Base-by-base conservation (phyloP, 2,113 vertebrate genomes). In the Halcyon senegalensis region DNA sequence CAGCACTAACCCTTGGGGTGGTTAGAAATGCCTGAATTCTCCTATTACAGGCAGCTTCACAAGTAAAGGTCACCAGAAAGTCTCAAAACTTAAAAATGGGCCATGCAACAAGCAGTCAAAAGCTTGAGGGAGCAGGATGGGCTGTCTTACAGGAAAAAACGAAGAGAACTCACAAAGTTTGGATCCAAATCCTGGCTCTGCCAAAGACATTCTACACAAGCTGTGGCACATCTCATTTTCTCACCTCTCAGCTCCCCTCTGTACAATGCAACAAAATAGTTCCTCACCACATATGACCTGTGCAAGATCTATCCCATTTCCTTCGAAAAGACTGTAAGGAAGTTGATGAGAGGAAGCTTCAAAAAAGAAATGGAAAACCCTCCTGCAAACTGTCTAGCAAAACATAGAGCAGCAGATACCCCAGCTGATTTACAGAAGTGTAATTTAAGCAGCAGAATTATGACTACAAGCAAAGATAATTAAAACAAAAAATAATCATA, bases 21-120 rank as follows among this genome's bases (percentile, higher is more conserved):
- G 46, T 80, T 53, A 33, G 48, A 82, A 88, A 94, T 74, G 82
- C 70, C 80, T 67, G 84, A 76, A 43, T 69, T 83, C 89, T 96
- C 80, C 77, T 69, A 8, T 70, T 27, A 44, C 62, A 84, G 68
- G 69, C 89, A 93, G 63, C 91, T 80, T 81, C 72, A 15, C 67
- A 33, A 81, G 76, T 33, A 93, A 92, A 93, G 89, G 91, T 94
- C 91, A 94, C 55, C 33, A 76, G 17, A 87, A 82, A 87, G 63
- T 73, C 63, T 78, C 66, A 58, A 96, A 81, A 94, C 23, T 90
- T 75, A 19, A 69, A 92, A 97, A 76, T 16, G 37, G 43, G 33
- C 48, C 83, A 74, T 0, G 0, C 85, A 86, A 88, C 25, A 50
- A 89, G 83, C 48, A 79, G 50, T n/a, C 16, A 50, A 78, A 89